Base-by-base conservation (phyloP, 2,888 invertebrate genomes). In the Alitta virens region DNA sequence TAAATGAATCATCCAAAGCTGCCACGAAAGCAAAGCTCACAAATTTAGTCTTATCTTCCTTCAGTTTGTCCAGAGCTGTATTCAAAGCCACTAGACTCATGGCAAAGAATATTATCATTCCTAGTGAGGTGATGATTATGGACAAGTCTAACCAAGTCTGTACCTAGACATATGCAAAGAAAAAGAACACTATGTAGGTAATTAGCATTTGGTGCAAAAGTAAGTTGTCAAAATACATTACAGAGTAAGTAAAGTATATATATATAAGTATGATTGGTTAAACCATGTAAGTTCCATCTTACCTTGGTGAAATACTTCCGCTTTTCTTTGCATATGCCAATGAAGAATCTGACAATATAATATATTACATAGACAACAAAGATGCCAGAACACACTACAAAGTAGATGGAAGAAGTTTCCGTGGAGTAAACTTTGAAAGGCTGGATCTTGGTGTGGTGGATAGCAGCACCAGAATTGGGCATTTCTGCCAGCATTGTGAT, bases 91-190 rank as follows among this genome's bases (percentile, higher is more conserved):
- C n/a, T n/a, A 26, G 9, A 16, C 57, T 46, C 33, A 49, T 25
- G 27, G n/a, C 25, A 49, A 46, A 57, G 25, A 57, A 21, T 52
- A 56, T 58, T 58, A 25, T 59, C 21, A 49, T 33, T 58, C 33
- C 60, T 60, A 56, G 57, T 56, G 27, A 57, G 27, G 64, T 56
- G 16, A 59, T 38, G 3, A 64, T 25, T 0, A 64, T 50, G 14
- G 61, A 42, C 38, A 67, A 46, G 50, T 67, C 60, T 25, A 67
- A 18, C n/a, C 21, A 46, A 46, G 46, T 18, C 18, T 9, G 3
- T 7, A 21, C 18, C 46, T 46, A 7, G 3, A 46, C n/a, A n/a
- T n/a, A n/a, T n/a, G n/a, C n/a, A n/a, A n/a, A n/a, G n/a, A n/a
- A n/a, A n/a, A n/a, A n/a, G n/a, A n/a, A n/a, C n/a, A n/a, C n/a